phyloP scores from a whole-genome alignment of 2,888 invertebrate genomes.

The Temnothorax ravouxi region DNA sequence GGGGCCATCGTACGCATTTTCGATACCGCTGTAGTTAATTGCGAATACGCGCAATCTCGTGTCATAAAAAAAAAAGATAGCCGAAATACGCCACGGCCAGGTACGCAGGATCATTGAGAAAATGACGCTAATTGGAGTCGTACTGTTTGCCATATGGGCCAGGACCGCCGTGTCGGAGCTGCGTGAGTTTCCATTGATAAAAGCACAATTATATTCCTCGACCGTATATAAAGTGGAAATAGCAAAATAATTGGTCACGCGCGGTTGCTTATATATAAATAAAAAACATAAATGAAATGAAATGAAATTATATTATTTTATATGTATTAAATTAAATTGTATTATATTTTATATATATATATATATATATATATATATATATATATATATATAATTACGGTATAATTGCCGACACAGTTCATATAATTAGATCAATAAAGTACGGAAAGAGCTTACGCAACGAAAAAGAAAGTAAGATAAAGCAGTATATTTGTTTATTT shows the following conservation, averaged over 20 bases:
- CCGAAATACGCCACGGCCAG: not conserved
- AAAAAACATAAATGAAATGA: not conserved
- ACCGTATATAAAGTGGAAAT: not conserved
- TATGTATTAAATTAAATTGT: not conserved
- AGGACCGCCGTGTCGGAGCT: constrained; percentile 69
- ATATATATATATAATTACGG: not conserved
- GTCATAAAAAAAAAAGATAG: not conserved
- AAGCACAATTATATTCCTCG: not conserved
- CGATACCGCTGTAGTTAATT: constrained; percentile 81
- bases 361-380: no score
- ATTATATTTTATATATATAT: no score
- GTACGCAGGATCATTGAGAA: constrained; percentile 38
- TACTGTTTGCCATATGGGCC: constrained; percentile 63
- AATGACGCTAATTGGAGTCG: constrained; percentile 67
- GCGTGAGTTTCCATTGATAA: constrained; percentile 73
- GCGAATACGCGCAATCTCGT: constrained; percentile 61
- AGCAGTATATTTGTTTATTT: no score
- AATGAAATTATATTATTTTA: no score
- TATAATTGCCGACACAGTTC: not conserved
- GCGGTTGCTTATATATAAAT: not conserved
- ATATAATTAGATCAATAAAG: not conserved
- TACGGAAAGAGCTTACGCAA: not conserved
- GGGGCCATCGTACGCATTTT: constrained; percentile 83
- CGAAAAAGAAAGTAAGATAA: not conserved
- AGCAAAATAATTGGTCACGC: not conserved